Evolutionary conservation across 2,797 vertebrate species (phyloP).

Genomic region (Enoplosus armatus): DNA sequence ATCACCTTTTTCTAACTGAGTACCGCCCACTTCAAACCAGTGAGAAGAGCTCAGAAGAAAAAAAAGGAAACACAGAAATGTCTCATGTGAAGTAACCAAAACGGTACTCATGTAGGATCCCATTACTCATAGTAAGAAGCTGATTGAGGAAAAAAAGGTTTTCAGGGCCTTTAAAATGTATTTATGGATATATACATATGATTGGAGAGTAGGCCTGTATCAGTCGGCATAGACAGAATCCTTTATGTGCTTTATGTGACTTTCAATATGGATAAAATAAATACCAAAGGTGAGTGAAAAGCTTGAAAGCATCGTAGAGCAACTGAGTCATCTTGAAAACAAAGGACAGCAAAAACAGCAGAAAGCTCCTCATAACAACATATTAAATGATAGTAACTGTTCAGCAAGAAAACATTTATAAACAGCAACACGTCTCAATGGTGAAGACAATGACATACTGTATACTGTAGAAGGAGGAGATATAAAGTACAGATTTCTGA

Average conservation of each 20-base stretch:
- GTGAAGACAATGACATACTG: not conserved
- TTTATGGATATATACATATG: not conserved
- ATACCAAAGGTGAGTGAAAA: not conserved
- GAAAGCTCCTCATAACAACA: not conserved
- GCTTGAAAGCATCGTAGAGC: not conserved
- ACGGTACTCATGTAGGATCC: not conserved
- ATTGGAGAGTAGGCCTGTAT: not conserved
- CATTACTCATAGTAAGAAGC: not conserved
- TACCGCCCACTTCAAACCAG: not conserved
- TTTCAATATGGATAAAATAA: not conserved
- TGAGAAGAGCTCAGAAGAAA: not conserved
- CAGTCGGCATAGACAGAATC: not conserved
- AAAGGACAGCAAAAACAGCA: not conserved
- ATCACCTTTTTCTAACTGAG: not conserved
- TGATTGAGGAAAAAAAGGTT: not conserved
- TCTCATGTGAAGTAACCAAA: not conserved
- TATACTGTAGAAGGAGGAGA: not conserved
- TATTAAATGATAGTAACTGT: not conserved
- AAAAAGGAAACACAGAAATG: not conserved
- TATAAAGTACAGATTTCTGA: not conserved
- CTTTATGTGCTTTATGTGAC: not conserved
- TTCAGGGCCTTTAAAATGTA: not conserved
- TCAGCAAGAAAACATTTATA: not conserved
- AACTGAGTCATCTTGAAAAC: conserved; percentile 7
- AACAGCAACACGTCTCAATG: not conserved